Evolutionary conservation across 2,797 vertebrate genomes (phyloP).

Genomic region (Pygocentrus nattereri): DNA sequence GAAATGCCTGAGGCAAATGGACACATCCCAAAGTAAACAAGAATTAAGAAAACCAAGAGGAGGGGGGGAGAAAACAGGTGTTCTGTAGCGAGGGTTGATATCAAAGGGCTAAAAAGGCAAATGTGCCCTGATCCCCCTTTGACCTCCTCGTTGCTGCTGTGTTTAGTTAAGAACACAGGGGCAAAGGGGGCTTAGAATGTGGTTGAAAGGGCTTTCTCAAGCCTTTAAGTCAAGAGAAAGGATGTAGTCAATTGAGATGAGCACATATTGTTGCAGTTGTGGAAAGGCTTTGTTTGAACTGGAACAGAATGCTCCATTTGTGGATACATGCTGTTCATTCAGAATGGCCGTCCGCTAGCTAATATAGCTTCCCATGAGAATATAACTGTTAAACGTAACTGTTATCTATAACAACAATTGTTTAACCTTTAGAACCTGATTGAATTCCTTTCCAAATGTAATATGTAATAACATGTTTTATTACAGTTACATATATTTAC

Average conservation of each 20-base stretch:
- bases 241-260: conserved; percentile 36
- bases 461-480: neutral
- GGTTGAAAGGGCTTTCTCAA: conserved; percentile 61
- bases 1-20: conserved; percentile 61
- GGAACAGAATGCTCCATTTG: conserved; percentile 9
- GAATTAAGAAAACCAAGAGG: conserved; percentile 58
- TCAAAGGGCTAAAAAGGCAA: conserved; percentile 66
- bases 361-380: neutral
- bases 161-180: conserved; percentile 75
- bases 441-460: neutral
- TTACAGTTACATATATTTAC: too few relatives aligned
- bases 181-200: conserved; percentile 62
- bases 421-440: too few relatives aligned
- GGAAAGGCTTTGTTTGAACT: conserved; percentile 40
- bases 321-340: conserved; percentile 30
- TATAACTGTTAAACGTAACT: neutral
- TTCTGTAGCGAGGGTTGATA: conserved; percentile 47
- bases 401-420: neutral
- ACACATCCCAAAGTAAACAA: conserved; percentile 59
- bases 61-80: conserved; percentile 56
- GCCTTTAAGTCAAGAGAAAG: conserved; percentile 53
- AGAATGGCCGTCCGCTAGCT: conserved; percentile 11
- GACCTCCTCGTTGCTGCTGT: conserved; percentile 68
- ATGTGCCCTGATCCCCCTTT: conserved; percentile 71
- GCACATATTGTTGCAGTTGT: conserved; percentile 38